These are phyloP conservation scores for Thryonomys swinderianus DNA, from an alignment of 2,113 vertebrate genomes.

Conservation along the genomic window DNA sequence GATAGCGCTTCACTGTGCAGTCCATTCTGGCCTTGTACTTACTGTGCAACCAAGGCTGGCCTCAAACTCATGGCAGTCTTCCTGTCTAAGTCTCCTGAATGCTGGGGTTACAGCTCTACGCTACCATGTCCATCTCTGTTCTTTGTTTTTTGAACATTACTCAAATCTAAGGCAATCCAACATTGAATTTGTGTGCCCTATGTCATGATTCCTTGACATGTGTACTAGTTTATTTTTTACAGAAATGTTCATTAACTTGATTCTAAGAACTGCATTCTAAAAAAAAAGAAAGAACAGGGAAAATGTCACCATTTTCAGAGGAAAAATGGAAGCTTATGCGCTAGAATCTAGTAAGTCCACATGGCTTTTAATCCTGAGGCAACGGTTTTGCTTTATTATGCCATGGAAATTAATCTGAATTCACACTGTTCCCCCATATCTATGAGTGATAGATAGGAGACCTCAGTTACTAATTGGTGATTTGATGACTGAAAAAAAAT, in stretches of 20 bases:
- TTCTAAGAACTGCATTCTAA: background rate
- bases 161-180: background rate
- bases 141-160: background rate
- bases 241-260: background rate
- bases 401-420: background rate
- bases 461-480: background rate
- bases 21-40: background rate
- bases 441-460: background rate
- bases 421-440: background rate
- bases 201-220: background rate
- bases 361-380: background rate
- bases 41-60: background rate
- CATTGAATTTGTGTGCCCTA: background rate
- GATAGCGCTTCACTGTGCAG: background rate
- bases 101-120: background rate
- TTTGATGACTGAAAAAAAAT: background rate
- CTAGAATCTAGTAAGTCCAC: background rate
- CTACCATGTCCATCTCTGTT: background rate
- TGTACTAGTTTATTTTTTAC: background rate
- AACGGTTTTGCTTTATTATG: background rate
- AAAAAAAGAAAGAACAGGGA: background rate
- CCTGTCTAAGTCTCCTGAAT: background rate
- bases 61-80: background rate
- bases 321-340: background rate
- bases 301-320: background rate